A percentile compares a stretch with the other conserved stretches of the same genome.
phyloP scores from a whole-genome alignment of 1,140 invertebrate species.

The Drosophila leontia region DNA sequence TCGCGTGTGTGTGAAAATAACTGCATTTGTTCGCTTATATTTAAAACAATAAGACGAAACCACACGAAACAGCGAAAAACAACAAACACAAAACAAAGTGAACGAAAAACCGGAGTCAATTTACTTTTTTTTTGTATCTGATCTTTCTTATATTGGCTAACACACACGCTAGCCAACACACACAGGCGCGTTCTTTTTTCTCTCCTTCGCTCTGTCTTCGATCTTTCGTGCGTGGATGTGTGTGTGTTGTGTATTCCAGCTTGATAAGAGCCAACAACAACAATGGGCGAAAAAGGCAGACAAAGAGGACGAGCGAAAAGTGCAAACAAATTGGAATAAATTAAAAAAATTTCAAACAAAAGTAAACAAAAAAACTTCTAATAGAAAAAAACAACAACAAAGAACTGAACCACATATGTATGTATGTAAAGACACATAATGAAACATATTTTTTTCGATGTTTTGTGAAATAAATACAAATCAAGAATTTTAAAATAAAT shows the following conservation, averaged over 20 bases:
- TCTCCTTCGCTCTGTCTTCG: constrained; percentile 14
- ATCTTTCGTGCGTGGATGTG: constrained; percentile 16
- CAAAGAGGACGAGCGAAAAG: constrained; percentile 5
- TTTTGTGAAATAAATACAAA: background rate
- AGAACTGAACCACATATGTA: background rate
- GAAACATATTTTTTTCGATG: background rate
- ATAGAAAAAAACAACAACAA: background rate
- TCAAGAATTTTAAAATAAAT: background rate
- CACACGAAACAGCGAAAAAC: constrained; percentile 7
- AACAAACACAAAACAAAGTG: constrained; percentile 1
- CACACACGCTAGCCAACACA: constrained; percentile 23
- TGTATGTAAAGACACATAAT: background rate
- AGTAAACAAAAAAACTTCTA: constrained; percentile 19
- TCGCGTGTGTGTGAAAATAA: constrained; percentile 37
- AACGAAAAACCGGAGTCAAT: background rate
- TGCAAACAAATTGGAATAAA: constrained; percentile 47
- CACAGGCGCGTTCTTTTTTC: background rate
- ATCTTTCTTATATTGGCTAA: constrained; percentile 26
- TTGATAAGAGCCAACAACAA: constrained; percentile 49
- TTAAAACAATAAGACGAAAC: constrained; percentile 3
- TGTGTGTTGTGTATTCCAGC: constrained; percentile 47
- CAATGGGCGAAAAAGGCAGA: constrained; percentile 13
- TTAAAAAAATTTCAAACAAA: constrained; percentile 25
- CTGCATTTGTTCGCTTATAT: constrained; percentile 16
- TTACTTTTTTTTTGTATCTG: constrained; percentile 10